phyloP scores from a whole-genome alignment of 2,888 invertebrate species.

The Meta bourneti region DNA sequence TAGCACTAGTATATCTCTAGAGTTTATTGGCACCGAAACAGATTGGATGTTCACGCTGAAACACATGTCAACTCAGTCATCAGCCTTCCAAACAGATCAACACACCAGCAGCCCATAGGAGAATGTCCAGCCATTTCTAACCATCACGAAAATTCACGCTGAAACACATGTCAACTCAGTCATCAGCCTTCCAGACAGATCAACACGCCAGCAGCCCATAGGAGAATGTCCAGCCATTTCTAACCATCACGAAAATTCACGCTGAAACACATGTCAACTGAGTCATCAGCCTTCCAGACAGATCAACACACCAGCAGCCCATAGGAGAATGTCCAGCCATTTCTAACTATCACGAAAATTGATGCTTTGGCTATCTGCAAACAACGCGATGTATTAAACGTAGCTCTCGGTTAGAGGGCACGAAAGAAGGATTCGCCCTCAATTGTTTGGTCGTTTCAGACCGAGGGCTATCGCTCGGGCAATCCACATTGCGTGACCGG shows the following conservation, averaged over 20 bases:
- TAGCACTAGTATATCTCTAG: too few species aligned
- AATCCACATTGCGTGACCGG: slow-evolving; percentile 26
- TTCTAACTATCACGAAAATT: not conserved
- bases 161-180: too few species aligned
- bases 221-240: not conserved
- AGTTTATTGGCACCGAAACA: too few species aligned
- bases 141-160: too few species aligned
- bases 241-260: not conserved
- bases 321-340: not conserved
- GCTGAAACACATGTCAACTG: too few species aligned
- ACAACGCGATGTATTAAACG: too few species aligned
- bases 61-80: too few species aligned
- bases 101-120: not conserved
- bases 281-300: too few species aligned
- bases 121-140: not conserved
- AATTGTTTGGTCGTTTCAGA: slow-evolving; percentile 3
- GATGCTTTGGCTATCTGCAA: too few species aligned
- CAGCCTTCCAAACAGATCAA: not conserved
- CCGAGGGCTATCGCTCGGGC: slow-evolving; percentile 5
- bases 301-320: not conserved
- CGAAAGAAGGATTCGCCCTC: slow-evolving; percentile 1
- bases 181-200: not conserved
- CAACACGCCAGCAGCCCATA: not conserved
- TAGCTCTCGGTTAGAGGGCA: not conserved
- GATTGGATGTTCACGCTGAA: too few species aligned